Base-by-base conservation (phyloP, 37 sponge, comb jelly and placozoan species). In the Chondrilla cf. caribensis region DNA sequence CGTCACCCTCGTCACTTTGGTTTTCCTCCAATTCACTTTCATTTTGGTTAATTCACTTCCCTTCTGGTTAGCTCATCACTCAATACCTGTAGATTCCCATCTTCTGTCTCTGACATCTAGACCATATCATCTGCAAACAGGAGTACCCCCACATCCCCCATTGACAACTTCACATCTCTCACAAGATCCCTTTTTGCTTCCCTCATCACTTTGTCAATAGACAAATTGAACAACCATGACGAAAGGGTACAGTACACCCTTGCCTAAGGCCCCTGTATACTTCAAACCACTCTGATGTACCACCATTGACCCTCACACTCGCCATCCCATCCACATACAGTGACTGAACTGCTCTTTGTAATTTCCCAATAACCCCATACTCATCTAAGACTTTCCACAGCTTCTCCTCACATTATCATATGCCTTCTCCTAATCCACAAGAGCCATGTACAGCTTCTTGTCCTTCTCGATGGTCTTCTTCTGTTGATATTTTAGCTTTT, bases 1-100 rank as follows among this genome's bases (percentile, higher is more conserved):
- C 22, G 67, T 26, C 14, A 65, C 67, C 67, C 28, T 65, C 67
- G 28, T 65, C 67, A 65, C 26, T 26, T 65, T 65, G 9, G 67
- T 65, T 26, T 65, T 65, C 28, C 22, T 65, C 67, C 67, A 65
- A n/a, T 65, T 25, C 28, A 65, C 67, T 65, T n/a, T n/a, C n/a
- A n/a, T n/a, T n/a, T n/a, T n/a, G n/a, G n/a, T n/a, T n/a, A n/a
- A n/a, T 65, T 65, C 67, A 65, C 8, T 26, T 65, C 26, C 67
- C 67, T 24, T 65, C 67, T 65, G 26, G 25, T 65, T 24, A 65
- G 67, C 67, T 24, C 67, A 24, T 65, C 67, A 65, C 67, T 65
- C 67, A 65, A 24, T 9, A 65, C 22, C 67, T 26, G 25, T 65
- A 65, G 67, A 65, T 65, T 65, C 67, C 67, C 67, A 18, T 55